Conservation (phyloP, 2,797 vertebrate species). For the Chiloscyllium punctatum region DNA sequence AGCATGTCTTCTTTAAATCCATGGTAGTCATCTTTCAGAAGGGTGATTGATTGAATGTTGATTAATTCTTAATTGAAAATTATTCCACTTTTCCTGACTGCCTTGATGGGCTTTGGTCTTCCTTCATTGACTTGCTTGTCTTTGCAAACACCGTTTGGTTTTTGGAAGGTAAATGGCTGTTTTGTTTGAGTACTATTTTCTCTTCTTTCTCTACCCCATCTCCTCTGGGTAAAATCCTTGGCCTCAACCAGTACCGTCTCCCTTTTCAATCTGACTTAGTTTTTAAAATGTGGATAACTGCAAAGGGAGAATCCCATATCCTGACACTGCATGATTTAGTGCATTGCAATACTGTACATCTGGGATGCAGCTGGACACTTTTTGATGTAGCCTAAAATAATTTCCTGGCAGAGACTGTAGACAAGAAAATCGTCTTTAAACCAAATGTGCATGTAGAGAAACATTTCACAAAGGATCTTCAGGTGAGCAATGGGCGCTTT, state of each 20-base stretch:
- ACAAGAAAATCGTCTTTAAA: conserved; percentile 37
- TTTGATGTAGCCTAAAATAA: conserved; percentile 18
- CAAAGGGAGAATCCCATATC: not conserved
- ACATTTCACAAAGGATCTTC: not conserved
- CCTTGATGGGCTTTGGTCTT: not conserved
- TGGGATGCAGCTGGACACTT: conserved; percentile 23
- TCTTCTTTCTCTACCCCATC: not conserved
- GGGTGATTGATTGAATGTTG: not conserved
- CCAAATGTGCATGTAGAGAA: conserved; percentile 4
- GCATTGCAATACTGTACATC: not conserved
- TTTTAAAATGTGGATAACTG: not conserved
- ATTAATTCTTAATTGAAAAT: not conserved
- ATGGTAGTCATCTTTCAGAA: not conserved
- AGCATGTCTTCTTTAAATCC: not conserved
- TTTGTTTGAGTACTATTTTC: not conserved
- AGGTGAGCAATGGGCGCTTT: not conserved
- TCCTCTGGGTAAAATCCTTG: not conserved
- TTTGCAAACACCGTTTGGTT: not conserved
- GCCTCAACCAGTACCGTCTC: not conserved
- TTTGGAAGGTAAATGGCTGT: not conserved
- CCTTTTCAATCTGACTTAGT: not conserved
- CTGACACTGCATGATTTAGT: not conserved
- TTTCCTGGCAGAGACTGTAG: conserved; percentile 20
- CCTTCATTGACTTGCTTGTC: not conserved
- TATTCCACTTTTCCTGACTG: not conserved